Percentiles rank a stretch among this genome's conserved stretches.
Conservation (phyloP, 2,113 vertebrate species). For the Laticauda colubrina region DNA sequence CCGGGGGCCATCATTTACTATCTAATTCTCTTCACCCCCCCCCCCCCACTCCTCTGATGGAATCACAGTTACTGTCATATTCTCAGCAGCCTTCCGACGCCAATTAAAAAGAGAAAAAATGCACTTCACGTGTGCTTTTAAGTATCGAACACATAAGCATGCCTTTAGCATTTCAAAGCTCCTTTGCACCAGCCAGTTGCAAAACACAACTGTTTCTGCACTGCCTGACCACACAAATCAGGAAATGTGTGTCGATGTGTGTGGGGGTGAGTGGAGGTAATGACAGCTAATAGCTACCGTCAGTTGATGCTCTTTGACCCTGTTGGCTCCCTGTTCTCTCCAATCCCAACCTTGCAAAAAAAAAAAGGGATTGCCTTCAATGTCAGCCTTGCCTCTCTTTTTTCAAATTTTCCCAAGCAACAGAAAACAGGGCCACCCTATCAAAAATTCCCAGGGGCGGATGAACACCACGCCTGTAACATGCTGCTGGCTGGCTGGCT, state of each 20-base stretch:
- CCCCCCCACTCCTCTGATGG: neutral
- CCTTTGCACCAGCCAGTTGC: neutral
- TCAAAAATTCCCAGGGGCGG: neutral
- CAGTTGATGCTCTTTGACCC: neutral
- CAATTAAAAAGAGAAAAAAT: neutral
- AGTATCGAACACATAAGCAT: neutral
- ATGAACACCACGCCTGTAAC: neutral
- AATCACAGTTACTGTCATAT: neutral
- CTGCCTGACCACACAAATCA: neutral
- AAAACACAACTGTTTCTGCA: neutral
- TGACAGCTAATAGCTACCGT: neutral
- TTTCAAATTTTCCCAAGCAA: neutral
- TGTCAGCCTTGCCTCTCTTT: neutral
- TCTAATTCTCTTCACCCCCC: neutral
- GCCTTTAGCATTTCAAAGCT: neutral
- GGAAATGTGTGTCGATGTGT: neutral
- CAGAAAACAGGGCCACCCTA: neutral
- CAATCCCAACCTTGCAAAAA: neutral
- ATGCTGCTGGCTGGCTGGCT: neutral
- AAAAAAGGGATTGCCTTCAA: neutral
- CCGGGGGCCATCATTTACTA: neutral
- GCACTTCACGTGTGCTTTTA: neutral
- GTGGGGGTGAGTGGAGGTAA: rapidly evolving
- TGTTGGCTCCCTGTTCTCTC: neutral
- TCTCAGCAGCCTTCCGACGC: neutral